phyloP scores from a whole-genome alignment of 2,113 vertebrate species.

The Riparia riparia region DNA sequence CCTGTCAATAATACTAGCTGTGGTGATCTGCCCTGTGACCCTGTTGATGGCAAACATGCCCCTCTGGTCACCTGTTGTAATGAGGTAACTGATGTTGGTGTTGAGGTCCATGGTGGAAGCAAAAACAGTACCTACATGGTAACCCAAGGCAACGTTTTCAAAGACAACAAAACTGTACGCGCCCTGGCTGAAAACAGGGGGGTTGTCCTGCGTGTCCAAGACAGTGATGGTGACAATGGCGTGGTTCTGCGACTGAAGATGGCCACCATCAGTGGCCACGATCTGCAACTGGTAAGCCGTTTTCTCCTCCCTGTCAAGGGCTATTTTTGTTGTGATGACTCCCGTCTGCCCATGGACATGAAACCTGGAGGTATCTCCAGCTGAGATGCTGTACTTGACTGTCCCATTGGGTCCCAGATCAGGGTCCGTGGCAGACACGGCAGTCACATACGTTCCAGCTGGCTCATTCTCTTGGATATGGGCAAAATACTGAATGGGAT shows the following conservation, averaged over 20 bases:
- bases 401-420: conserved; percentile 92
- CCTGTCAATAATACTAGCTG: conserved; percentile 88
- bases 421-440: conserved; percentile 89
- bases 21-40: conserved; percentile 85
- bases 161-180: conserved; percentile 96
- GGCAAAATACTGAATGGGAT: conserved; percentile 95
- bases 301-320: conserved; percentile 93
- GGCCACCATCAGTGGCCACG: conserved; percentile 88
- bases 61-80: conserved; percentile 91
- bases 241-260: conserved; percentile 86
- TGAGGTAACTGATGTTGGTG: conserved; percentile 94
- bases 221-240: conserved; percentile 95
- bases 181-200: conserved; percentile 89
- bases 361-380: conserved; percentile 90
- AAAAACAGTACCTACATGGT: conserved; percentile 89
- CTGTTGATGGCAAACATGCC: conserved; percentile 87
- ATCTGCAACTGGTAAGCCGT: conserved; percentile 93
- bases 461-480: conserved; percentile 96
- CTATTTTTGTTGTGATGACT: conserved; percentile 86
- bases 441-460: conserved; percentile 85
- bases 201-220: conserved; percentile 94
- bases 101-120: conserved; percentile 93
- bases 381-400: conserved; percentile 89
- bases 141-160: conserved; percentile 89
- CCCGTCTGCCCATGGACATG: conserved; percentile 88